Evolutionary conservation across 1,140 invertebrate species (phyloP), one percentile per base, ranked within the genome.

Genomic region (Pachypsylla venusta): DNA sequence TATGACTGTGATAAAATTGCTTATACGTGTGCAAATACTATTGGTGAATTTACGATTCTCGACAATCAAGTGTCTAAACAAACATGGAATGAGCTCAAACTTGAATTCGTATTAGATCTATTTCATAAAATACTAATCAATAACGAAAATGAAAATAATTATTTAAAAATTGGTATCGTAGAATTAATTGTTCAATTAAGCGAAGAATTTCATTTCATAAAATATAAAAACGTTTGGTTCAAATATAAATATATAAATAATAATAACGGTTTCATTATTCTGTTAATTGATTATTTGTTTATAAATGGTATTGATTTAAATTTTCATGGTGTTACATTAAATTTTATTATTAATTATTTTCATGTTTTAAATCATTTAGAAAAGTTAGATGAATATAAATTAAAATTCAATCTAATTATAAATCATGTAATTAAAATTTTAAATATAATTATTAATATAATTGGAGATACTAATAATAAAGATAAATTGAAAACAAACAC

Each of bases 401-500:
- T 35, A 12, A 10, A 35, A 10, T 12, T 35, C 16, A 35, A 16
- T 16, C 30, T 48, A 4, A 3, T 48, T 7, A 48, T 22, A 4
- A 4, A 48, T 48, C 42, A 48, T 48, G 7, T 48, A 4, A 22
- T 48, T n/a, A 48, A 48, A 19, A 48, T 22, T 7, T n/a, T 48
- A 4, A 48, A 22, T 22, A 19, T 48, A 5, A n/a, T 19, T 19
- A 3, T 22, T 3, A 48, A 48, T 19, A 19, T 48, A 3, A 19
- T 48, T 4, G n/a, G 7, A 7, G 42, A 48, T 19, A 5, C 42
- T 7, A 10, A n/a, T 3, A n/a, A n/a, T n/a, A n/a, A n/a, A n/a
- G n/a, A n/a, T n/a, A 48, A 48, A 22, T 3, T 48, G 4, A 48
- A n/a, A 48, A 48, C 42, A n/a, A 48, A 48, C 42, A 48, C 42